Evolutionary conservation across 2,888 invertebrate genomes (phyloP).

Genomic region (Elaeidobius kamerunicus): DNA sequence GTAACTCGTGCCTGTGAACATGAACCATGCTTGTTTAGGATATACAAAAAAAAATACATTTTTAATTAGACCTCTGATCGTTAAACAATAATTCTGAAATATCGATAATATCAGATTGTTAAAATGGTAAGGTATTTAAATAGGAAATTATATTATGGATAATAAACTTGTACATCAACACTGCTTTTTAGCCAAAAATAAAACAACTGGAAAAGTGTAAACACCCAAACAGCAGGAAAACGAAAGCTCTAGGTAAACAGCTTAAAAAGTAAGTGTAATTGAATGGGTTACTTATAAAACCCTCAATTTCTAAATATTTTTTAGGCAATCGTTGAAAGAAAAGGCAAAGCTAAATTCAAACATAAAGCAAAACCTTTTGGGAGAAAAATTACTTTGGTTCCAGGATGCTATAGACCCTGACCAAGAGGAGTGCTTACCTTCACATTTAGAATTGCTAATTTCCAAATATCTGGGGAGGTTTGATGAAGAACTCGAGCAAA

Average conservation of each 20-base stretch:
- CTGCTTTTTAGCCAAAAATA: conserved; percentile 48
- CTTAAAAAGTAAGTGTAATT: conserved; percentile 55
- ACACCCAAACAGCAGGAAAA: conserved; percentile 85
- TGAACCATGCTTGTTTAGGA: no score
- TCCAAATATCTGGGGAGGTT: conserved; percentile 39
- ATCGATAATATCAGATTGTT: no score
- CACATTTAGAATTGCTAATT: conserved; percentile 57
- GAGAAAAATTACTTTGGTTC: conserved; percentile 80
- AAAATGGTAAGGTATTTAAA: no score
- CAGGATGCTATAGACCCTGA: conserved; percentile 60
- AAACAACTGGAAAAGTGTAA: conserved; percentile 59
- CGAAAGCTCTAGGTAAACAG: conserved; percentile 68
- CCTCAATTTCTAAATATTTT: conserved; percentile 32
- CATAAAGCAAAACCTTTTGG: conserved; percentile 69
- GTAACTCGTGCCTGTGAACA: no score
- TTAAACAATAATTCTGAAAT: no score
- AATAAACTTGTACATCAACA: no score
- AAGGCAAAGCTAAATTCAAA: conserved; percentile 63
- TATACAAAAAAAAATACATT: no score
- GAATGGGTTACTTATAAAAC: not conserved
- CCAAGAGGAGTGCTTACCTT: conserved; percentile 54
- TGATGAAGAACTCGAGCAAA: conserved; percentile 42
- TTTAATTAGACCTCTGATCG: no score
- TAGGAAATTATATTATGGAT: not conserved
- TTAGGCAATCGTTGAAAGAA: conserved; percentile 55